A percentile compares a stretch with the other conserved stretches of the same genome.
phyloP scores from a whole-genome alignment of 2,888 invertebrate genomes.

The Drosophila flavopinicola region DNA sequence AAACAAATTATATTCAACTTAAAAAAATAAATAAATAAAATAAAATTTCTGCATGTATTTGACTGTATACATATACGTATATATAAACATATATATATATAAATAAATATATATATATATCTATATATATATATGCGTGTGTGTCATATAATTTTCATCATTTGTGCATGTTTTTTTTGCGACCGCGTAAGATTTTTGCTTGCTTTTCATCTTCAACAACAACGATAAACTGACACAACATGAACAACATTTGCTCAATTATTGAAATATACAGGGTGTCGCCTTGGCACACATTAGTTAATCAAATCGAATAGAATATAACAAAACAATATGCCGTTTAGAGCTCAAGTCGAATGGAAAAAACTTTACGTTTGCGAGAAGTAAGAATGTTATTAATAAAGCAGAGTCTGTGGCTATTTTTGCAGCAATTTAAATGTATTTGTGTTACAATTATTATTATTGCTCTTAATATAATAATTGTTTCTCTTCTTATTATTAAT shows the following conservation, averaged over 20 bases:
- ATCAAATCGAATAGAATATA: background rate
- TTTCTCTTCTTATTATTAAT: too few relatives aligned
- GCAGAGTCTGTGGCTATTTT: too few relatives aligned
- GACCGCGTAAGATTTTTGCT: constrained; percentile 64
- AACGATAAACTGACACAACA: constrained; percentile 53
- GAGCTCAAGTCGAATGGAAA: too few relatives aligned
- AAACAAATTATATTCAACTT: constrained; percentile 76
- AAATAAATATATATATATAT: too few relatives aligned
- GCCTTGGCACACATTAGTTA: constrained; percentile 19
- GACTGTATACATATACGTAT: too few relatives aligned
- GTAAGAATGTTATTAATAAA: too few relatives aligned
- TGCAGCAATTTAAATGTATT: too few relatives aligned
- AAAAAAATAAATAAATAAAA: constrained; percentile 57
- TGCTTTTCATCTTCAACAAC: constrained; percentile 57
- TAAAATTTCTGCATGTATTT: constrained; percentile 33
- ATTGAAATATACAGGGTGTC: constrained; percentile 61
- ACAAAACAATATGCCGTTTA: background rate
- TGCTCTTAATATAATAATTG: too few relatives aligned
- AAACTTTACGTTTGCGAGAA: too few relatives aligned
- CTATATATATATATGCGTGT: constrained; percentile 32
- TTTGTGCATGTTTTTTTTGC: constrained; percentile 39
- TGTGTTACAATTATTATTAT: too few relatives aligned
- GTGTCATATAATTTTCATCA: constrained; percentile 67
- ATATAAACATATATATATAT: too few relatives aligned
- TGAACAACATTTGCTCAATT: constrained; percentile 67